Percentiles rank a stretch among this genome's conserved stretches.
phyloP scores from a whole-genome alignment of 2,113 vertebrate species.

The Hymenochirus boettgeri region DNA sequence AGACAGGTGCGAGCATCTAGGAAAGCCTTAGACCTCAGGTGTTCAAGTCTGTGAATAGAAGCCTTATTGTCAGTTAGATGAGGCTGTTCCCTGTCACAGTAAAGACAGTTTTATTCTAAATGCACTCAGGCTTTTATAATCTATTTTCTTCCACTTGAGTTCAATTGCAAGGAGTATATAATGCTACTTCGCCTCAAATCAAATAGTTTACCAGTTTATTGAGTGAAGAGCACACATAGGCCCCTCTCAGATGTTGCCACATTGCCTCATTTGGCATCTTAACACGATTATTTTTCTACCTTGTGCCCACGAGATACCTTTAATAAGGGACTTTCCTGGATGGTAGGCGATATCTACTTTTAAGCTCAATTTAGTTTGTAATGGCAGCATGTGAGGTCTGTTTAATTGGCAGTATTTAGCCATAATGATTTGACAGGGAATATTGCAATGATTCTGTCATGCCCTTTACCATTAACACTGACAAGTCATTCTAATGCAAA shows the following conservation, averaged over 20 bases:
- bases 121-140: constrained; percentile 1
- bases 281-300: no score
- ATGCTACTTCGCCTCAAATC: not conserved
- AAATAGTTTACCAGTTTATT: not conserved
- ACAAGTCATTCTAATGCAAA: constrained; percentile 18
- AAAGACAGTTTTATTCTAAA: constrained; percentile 8
- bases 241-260: not conserved
- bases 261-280: not conserved
- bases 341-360: constrained; percentile 44
- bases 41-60: constrained; percentile 9
- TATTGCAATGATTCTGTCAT: constrained; percentile 46
- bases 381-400: constrained; percentile 50
- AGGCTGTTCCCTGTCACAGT: constrained; percentile 19
- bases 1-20: constrained; percentile 26
- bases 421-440: constrained; percentile 50
- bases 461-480: constrained; percentile 34
- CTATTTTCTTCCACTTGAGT: constrained; percentile 13
- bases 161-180: not conserved
- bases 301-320: not conserved
- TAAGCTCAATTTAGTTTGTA: constrained; percentile 47
- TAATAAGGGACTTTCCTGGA: constrained; percentile 25
- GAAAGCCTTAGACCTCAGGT: constrained; percentile 20
- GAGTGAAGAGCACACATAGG: not conserved
- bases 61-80: constrained; percentile 27
- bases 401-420: constrained; percentile 59